phyloP scores from a whole-genome alignment of 2,113 vertebrate species.

The Varanus salvator region DNA sequence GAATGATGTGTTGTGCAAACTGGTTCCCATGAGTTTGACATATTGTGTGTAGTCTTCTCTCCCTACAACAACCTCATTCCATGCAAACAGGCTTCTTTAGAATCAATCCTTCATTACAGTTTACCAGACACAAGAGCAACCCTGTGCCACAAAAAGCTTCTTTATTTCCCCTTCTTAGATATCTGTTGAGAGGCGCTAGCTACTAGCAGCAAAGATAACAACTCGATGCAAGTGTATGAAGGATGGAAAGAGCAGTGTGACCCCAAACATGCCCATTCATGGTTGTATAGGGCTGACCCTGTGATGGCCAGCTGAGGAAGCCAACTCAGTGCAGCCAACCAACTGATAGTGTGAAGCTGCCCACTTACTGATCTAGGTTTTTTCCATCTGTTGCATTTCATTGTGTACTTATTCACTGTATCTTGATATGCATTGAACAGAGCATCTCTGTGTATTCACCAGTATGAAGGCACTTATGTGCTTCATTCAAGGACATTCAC shows the following conservation, averaged over 20 bases:
- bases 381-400: not conserved
- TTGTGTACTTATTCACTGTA: not conserved
- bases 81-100: not conserved
- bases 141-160: not conserved
- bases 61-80: not conserved
- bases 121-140: not conserved
- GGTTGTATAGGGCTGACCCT: not conserved
- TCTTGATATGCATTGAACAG: not conserved
- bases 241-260: too few species aligned
- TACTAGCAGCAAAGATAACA: not conserved
- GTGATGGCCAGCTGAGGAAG: too few species aligned
- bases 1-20: too few species aligned
- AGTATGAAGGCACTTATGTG: not conserved
- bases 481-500: not conserved
- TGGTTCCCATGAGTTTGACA: too few species aligned
- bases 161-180: not conserved
- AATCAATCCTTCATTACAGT: not conserved
- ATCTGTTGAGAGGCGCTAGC: not conserved
- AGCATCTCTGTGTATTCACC: not conserved
- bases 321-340: not conserved
- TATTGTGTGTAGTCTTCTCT: too few species aligned
- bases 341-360: too few species aligned
- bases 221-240: not conserved
- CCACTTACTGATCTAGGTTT: not conserved
- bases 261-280: not conserved